Evolutionary conservation across 2,113 vertebrate species (phyloP).

Genomic region (Phyllostomus discolor): DNA sequence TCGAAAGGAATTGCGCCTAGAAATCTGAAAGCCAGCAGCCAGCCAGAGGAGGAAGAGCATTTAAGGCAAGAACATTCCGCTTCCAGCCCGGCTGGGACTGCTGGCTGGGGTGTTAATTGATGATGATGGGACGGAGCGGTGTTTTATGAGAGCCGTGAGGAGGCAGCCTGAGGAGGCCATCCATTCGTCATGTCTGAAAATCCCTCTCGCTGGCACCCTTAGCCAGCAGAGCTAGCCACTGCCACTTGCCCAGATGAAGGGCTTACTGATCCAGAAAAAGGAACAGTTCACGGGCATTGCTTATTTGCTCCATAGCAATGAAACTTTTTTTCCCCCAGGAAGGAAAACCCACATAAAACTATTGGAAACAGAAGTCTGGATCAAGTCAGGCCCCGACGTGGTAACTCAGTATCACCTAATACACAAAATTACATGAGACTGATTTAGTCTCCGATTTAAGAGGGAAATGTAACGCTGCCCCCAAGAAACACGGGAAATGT

Average conservation of each 20-base stretch:
- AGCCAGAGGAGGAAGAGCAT: neutral
- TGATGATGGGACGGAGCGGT: neutral
- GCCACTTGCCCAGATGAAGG: slow-evolving; percentile 24
- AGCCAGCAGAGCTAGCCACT: neutral
- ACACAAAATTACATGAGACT: neutral
- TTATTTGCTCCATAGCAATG: slow-evolving; percentile 5
- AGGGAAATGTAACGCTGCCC: neutral
- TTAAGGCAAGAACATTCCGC: neutral
- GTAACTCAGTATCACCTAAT: neutral
- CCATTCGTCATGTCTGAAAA: slow-evolving; percentile 58
- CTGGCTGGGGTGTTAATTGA: neutral
- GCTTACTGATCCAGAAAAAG: neutral
- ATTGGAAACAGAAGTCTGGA: slow-evolving; percentile 7
- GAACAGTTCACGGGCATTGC: neutral
- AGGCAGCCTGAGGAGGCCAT: neutral
- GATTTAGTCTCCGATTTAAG: neutral
- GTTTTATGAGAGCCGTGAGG: neutral
- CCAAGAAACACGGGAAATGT: neutral
- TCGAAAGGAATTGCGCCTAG: slow-evolving; percentile 34
- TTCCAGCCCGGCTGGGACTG: neutral
- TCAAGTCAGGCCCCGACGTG: neutral
- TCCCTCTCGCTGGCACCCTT: neutral
- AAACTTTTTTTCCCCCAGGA: neutral
- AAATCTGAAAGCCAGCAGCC: neutral
- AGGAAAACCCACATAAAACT: slow-evolving; percentile 22